These are phyloP conservation scores for Orthonyx spaldingii DNA, from an alignment of 2,113 vertebrate species.

Conservation along the genomic window DNA sequence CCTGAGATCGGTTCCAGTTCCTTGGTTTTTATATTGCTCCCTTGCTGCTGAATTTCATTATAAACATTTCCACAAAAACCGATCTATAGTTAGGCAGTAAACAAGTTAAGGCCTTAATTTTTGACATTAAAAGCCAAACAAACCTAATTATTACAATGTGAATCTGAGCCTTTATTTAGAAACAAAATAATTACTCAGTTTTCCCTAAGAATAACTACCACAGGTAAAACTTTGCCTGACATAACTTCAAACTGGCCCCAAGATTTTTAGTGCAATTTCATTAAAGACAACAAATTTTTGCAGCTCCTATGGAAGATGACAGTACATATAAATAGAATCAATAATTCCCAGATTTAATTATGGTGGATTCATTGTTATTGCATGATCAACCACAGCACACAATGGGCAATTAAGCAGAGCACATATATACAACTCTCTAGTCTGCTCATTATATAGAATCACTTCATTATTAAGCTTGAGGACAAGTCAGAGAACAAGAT, in stretches of 20 bases:
- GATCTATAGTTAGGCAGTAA: conserved; percentile 48
- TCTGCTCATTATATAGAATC: neutral
- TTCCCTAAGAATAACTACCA: neutral
- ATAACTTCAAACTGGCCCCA: neutral
- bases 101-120: conserved; percentile 32
- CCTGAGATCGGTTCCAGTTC: conserved; percentile 48
- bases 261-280: neutral
- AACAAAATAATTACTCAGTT: neutral
- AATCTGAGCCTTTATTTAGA: neutral
- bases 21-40: conserved; percentile 63
- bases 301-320: neutral
- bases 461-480: neutral
- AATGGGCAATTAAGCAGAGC: conserved; percentile 10
- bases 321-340: conserved; percentile 35
- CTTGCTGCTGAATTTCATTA: conserved; percentile 59
- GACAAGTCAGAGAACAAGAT: neutral
- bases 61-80: conserved; percentile 42
- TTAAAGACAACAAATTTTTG: neutral
- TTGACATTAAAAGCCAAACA: conserved; percentile 38
- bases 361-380: conserved; percentile 49
- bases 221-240: neutral
- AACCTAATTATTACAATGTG: neutral
- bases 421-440: neutral
- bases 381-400: conserved; percentile 22
- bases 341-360: conserved; percentile 56